These are phyloP conservation scores for Mormoops blainvillei DNA, from an alignment of 2,113 vertebrate genomes.

Conservation along the genomic window DNA sequence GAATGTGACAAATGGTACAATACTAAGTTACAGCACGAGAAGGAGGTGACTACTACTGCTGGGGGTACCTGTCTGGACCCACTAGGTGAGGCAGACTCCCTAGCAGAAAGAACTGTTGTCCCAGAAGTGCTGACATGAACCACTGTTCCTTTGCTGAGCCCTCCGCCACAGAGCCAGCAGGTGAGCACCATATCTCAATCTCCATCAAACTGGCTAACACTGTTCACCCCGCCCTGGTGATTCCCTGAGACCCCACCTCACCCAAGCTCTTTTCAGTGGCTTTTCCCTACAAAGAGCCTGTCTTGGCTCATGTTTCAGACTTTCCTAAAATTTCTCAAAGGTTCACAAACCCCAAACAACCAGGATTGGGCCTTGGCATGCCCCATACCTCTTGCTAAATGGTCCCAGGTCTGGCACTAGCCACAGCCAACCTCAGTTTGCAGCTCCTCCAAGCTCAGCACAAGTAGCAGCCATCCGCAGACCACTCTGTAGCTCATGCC, in stretches of 20 bases:
- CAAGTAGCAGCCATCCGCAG: not conserved
- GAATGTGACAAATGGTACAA: not conserved
- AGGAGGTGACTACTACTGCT: not conserved
- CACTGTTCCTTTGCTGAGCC: not conserved
- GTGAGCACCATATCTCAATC: not conserved
- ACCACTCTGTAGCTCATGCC: not conserved
- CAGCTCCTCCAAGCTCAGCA: not conserved
- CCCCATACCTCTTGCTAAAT: not conserved
- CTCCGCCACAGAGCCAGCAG: not conserved
- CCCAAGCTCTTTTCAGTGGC: not conserved
- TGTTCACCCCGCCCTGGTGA: not conserved
- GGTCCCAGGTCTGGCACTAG: not conserved
- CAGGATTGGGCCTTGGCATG: not conserved
- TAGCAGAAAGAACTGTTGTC: not conserved
- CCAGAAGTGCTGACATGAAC: not conserved
- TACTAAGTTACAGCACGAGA: not conserved
- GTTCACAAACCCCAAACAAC: not conserved
- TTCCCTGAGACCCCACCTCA: not conserved
- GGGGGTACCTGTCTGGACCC: too few species aligned
- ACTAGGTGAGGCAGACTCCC: not conserved
- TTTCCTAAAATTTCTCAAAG: not conserved
- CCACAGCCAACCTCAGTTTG: not conserved
- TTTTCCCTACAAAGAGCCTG: not conserved
- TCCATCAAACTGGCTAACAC: not conserved
- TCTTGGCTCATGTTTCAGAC: not conserved